These are phyloP conservation scores for Lamellibrachia satsuma DNA, from an alignment of 2,888 invertebrate species.

Conservation along the genomic window DNA sequence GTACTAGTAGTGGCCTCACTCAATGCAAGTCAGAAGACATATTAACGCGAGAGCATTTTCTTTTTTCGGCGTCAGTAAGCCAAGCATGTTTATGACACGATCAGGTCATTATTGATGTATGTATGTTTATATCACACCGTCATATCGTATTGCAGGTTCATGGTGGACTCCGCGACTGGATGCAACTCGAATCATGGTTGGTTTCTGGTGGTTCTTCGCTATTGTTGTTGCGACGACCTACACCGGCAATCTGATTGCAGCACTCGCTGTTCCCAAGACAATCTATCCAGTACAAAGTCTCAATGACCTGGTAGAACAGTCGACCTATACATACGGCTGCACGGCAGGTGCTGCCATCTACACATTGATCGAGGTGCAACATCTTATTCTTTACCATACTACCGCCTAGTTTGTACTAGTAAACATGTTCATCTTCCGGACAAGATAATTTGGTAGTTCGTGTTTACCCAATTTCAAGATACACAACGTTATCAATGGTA, in stretches of 20 bases:
- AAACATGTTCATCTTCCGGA: too few relatives aligned
- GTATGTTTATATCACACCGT: not conserved
- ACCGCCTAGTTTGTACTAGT: too few relatives aligned
- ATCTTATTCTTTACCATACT: not conserved
- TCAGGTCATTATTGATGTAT: too few relatives aligned
- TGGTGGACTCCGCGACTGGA: slow-evolving; percentile 27
- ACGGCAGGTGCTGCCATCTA: slow-evolving; percentile 30
- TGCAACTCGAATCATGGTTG: slow-evolving; percentile 28
- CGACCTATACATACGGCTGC: slow-evolving; percentile 31
- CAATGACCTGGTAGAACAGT: slow-evolving; percentile 31
- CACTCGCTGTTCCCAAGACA: slow-evolving; percentile 32
- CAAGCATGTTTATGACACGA: too few relatives aligned
- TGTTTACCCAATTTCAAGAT: too few relatives aligned
- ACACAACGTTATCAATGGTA: too few relatives aligned
- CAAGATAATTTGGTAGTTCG: too few relatives aligned
- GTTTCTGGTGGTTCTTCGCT: slow-evolving; percentile 37
- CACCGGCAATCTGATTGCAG: slow-evolving; percentile 38
- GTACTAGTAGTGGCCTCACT: too few relatives aligned
- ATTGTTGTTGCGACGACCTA: slow-evolving; percentile 33
- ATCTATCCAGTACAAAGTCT: slow-evolving; percentile 30
- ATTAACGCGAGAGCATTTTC: too few relatives aligned
- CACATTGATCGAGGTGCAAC: slow-evolving; percentile 14
- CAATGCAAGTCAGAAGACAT: too few relatives aligned
- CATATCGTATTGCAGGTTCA: slow-evolving; percentile 26
- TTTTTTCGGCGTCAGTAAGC: too few relatives aligned